Evolutionary conservation across 2,113 vertebrate genomes (phyloP), one percentile per base, ranked within the genome.

Genomic region (Cardinalis cardinalis): DNA sequence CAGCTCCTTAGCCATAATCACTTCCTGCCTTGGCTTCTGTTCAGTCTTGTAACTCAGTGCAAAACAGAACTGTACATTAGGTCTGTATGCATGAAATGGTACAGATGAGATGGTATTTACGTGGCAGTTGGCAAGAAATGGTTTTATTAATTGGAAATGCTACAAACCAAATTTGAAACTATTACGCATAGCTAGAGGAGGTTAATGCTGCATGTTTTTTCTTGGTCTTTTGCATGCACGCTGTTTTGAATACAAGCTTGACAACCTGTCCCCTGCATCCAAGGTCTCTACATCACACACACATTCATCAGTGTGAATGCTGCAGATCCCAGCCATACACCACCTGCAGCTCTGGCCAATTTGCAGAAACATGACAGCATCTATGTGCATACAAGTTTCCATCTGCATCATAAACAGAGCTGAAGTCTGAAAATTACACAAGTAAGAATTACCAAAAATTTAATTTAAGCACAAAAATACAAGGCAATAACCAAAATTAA

Each of bases 391-490:
- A 83, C 55, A 94, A 80, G 56, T 90, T 96, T 20, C 58, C 46
- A 49, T 92, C 93, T 34, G 92, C 91, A 84, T 95, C 92, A 7
- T 92, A 96, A 59, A 96, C 95, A 14, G 96, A 96, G 69, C 4
- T 93, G 87, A 96, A 97, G 87, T 95, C 96, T 72, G 95, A 97
- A 97, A 94, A 97, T 94, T 31, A 92, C 40, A 18, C 92, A 93
- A 26, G 84, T 90, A 18, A 97, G 90, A 79, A 97, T 75, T 28
- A 94, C 94, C 9, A 96, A 70, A 61, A 52, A 86, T 26, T 94
- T 93, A 52, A 86, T 26, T 94, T 93, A 56, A 97, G 63, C 41
- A 96, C 95, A 64, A 72, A 79, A 82, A 78, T 58, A 15, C 17
- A 75, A 73, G 43, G 25, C 23, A 76, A 38, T 38, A 68, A 48